Base-by-base conservation (phyloP, 2,113 vertebrate genomes). In the Sapajus apella region DNA sequence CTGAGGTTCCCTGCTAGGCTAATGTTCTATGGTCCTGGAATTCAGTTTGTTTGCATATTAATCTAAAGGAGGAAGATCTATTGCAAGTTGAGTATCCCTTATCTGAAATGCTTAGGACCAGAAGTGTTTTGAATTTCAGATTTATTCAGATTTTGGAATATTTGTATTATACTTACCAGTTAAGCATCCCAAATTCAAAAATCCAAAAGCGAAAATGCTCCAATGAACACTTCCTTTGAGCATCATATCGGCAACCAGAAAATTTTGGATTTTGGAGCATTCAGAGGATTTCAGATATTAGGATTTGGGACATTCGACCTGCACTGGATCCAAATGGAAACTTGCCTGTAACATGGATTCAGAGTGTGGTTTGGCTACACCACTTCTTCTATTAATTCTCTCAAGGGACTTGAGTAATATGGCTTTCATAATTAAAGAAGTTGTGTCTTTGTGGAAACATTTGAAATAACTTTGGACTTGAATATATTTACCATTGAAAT, bases 361-460 rank as follows among this genome's bases (percentile, higher is more conserved):
- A 85, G 25, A 58, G 11, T 81, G 66, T 76, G 20, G n/a, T 83
- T 91, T 87, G 68, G 58, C 91, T 82, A 5, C 5, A 20, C 37
- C 17, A 47, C 40, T 87, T 91, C 66, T n/a, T 73, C 40, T 73
- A 20, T 83, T 94, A 95, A 90, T 87, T 90, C 76, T 94, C 81
- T 90, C 88, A 80, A 81, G 61, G 37, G 75, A 90, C 47, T 96
- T 94, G 76, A 94, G 52, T 88, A 93, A 40, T 83, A 90, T 40
- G 37, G 61, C 89, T 96, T 97, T 86, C 94, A 94, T 91, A 96
- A 95, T 81, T 95, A 87, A 94, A 97, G 64, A 91, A 92, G 47
- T 56, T 93, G 23, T 80, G 76, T 85, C 85, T 94, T 89, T 94
- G 77, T 73, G 79, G 87, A 40, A 97, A 93, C 73, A 96, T 73